Percentiles rank a stretch among this genome's conserved stretches.
Evolutionary conservation across 2,113 vertebrate species (phyloP).

Genomic region (Cebus imitator): DNA sequence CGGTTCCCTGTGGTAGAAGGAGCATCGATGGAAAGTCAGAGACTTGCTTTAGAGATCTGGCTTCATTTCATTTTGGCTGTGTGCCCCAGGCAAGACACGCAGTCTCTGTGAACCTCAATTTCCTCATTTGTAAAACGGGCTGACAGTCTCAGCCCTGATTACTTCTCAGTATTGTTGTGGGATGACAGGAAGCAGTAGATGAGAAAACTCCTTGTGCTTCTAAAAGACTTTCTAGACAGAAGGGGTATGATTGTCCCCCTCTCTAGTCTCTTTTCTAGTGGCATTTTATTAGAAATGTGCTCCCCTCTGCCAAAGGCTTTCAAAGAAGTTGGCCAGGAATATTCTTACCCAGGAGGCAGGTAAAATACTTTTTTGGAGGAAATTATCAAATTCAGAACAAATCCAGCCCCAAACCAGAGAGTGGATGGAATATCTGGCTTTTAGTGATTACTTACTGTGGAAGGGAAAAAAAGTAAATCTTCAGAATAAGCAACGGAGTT

Average conservation of each 20-base stretch:
- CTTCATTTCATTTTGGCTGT: not conserved
- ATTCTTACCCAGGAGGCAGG: not conserved
- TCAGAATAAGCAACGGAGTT: not conserved
- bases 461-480: not conserved
- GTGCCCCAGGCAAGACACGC: not conserved
- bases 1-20: not conserved
- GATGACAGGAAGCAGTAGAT: not conserved
- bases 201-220: not conserved
- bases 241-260: not conserved
- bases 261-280: not conserved
- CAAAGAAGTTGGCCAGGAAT: not conserved
- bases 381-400: not conserved
- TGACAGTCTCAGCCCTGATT: not conserved
- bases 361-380: slow-evolving; percentile 10
- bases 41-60: not conserved
- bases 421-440: not conserved
- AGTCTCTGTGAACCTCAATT: not conserved
- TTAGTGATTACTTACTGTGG: not conserved
- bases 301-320: not conserved
- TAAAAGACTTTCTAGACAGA: not conserved
- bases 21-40: not conserved
- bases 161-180: not conserved
- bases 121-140: not conserved
- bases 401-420: not conserved
- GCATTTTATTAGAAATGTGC: not conserved